Evolutionary conservation across 2,888 invertebrate species (phyloP).

Genomic region (Pteria penguin): DNA sequence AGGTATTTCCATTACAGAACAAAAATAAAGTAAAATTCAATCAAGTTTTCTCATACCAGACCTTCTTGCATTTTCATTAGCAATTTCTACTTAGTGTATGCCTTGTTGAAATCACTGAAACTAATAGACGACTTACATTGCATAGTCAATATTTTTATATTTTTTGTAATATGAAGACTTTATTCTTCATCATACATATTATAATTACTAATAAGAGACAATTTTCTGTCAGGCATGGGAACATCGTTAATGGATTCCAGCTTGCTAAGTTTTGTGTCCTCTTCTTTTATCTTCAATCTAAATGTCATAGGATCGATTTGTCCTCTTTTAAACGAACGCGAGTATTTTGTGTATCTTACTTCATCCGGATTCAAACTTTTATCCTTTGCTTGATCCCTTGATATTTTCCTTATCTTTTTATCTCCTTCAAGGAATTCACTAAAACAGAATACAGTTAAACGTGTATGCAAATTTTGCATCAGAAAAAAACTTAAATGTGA

Average conservation of each 20-base stretch:
- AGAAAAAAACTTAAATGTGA: too few species aligned
- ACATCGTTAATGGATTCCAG: not conserved
- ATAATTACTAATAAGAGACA: not conserved
- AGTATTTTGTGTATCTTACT: constrained; percentile 61
- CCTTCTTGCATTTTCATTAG: too few species aligned
- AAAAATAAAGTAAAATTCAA: too few species aligned
- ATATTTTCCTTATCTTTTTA: constrained; percentile 68
- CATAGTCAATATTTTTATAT: too few species aligned
- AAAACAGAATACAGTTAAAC: too few species aligned
- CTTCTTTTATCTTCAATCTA: constrained; percentile 53
- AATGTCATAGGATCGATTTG: constrained; percentile 65
- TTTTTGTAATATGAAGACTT: too few species aligned
- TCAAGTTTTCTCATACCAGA: too few species aligned
- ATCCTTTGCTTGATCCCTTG: constrained; percentile 61
- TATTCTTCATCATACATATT: not conserved
- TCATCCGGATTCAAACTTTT: constrained; percentile 28
- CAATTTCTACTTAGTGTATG: too few species aligned
- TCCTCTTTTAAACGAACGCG: constrained; percentile 66
- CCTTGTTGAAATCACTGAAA: too few species aligned
- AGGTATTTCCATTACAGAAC: too few species aligned
- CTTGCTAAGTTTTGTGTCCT: not conserved
- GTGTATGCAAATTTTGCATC: too few species aligned
- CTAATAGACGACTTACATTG: too few species aligned
- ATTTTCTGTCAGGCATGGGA: not conserved
- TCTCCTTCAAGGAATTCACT: constrained; percentile 72